A percentile compares a stretch with the other conserved stretches of the same genome.
Conservation (phyloP, 2,797 vertebrate species). For the Sebastes minor region DNA sequence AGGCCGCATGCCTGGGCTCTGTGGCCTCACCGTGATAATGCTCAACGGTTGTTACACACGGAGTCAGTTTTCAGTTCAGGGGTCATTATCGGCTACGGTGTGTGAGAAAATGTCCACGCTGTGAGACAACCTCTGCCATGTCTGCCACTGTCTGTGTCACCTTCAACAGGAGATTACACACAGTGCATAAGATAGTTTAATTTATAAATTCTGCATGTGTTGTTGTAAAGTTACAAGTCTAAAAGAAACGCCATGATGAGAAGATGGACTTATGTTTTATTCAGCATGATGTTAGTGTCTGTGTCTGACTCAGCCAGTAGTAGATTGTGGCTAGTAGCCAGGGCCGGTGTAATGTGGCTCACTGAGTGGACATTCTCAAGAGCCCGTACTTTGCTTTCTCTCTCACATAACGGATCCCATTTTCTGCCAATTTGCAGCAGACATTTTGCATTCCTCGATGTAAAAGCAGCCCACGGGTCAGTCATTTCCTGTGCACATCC, state of each 20-base stretch:
- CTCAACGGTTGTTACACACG: constrained; percentile 4
- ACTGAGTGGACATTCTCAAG: constrained; percentile 1
- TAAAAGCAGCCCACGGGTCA: not conserved
- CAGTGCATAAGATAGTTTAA: not conserved
- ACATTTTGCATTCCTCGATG: constrained; percentile 3
- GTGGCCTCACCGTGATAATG: constrained; percentile 43
- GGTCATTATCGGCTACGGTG: constrained; percentile 32
- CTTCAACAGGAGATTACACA: not conserved
- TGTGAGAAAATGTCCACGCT: constrained; percentile 41
- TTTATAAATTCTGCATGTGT: not conserved
- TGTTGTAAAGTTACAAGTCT: not conserved
- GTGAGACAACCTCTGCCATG: constrained; percentile 49
- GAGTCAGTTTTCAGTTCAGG: constrained; percentile 29
- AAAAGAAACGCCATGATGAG: not conserved
- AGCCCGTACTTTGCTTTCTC: not conserved
- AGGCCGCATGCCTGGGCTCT: constrained; percentile 29
- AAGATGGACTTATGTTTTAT: constrained; percentile 26
- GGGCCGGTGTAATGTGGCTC: not conserved
- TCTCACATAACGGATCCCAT: constrained; percentile 2
- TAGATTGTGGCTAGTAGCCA: not conserved
- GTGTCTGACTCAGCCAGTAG: not conserved
- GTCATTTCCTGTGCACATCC: not conserved
- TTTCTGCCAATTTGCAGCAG: constrained; percentile 8
- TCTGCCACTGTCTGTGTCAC: not conserved
- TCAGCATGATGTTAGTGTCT: not conserved